phyloP scores from a whole-genome alignment of 2,113 vertebrate species.

The Nibea albiflora region DNA sequence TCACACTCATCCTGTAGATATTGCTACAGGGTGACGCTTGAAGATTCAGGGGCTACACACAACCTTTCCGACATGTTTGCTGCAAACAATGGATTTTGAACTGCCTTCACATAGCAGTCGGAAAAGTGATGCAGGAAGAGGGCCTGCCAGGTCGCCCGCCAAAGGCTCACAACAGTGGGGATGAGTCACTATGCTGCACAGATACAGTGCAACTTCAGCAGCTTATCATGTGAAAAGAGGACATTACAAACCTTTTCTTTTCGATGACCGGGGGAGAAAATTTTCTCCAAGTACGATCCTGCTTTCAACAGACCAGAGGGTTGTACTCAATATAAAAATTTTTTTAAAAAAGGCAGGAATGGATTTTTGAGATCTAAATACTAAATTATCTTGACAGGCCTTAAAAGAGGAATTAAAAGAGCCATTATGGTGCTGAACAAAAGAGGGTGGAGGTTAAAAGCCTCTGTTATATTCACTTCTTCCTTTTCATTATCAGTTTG shows the following conservation, averaged over 20 bases:
- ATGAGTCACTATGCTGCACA: constrained; percentile 48
- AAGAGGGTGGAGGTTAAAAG: constrained; percentile 59
- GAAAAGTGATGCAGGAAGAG: constrained; percentile 4
- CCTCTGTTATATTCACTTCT: constrained; percentile 38
- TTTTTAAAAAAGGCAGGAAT: background rate
- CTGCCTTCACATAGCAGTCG: constrained; percentile 3
- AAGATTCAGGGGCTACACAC: constrained; percentile 18
- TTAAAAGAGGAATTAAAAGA: constrained; percentile 56
- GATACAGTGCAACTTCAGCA: constrained; percentile 27
- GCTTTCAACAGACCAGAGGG: constrained; percentile 21
- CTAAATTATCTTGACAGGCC: constrained; percentile 58
- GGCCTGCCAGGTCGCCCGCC: constrained; percentile 46
- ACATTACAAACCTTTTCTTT: constrained; percentile 53
- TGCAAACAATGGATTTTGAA: constrained; percentile 30
- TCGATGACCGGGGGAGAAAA: constrained; percentile 38
- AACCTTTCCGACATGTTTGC: constrained; percentile 21
- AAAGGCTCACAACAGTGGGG: constrained; percentile 34
- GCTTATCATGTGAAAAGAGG: constrained; percentile 51
- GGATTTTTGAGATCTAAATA: constrained; percentile 45
- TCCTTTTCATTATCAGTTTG: constrained; percentile 39
- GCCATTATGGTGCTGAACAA: constrained; percentile 58
- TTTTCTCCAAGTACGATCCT: constrained; percentile 19
- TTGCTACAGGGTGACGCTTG: constrained; percentile 17
- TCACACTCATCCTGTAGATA: background rate
- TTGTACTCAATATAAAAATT: background rate